Base-by-base conservation (phyloP, 2,888 invertebrate genomes). In the Brachypalpus laphriformis region DNA sequence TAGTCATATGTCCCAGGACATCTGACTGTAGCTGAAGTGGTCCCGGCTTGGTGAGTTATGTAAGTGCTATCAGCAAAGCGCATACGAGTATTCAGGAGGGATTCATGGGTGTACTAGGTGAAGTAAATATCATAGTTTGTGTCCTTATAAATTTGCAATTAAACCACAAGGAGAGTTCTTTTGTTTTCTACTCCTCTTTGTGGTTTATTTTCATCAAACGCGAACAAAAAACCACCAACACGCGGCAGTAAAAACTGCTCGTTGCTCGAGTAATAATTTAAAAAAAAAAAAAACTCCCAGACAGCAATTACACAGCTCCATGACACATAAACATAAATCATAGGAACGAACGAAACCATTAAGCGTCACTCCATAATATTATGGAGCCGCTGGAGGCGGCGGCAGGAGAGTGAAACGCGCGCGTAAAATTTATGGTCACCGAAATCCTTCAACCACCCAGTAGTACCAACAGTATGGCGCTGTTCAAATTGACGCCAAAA, bases 241-340 rank as follows among this genome's bases (percentile, higher is more conserved):
- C 63, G 70, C 22, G 45, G 68, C 65, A 77, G 56, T 77, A 82
- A 78, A 74, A 78, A 63, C 34, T 14, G 40, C 11, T 28, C 25
- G 57, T 14, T 45, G 63, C 74, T 70, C 40, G 49, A 70, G 68
- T 83, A 28, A 80, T 83, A 83, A 83, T 80, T 83, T 57, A 83
- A 83, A 74, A 63, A 74, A 70, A 61, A 4, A 34, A 34, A 34
- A 34, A 65, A 25, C 3, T 4, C 47, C 34, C 72, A 83, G 83
- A 74, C 83, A 83, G 63, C 83, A 83, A 83, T 83, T 83, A 68
- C 70, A 83, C 80, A 78, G 74, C 74, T 78, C 74, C 80, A 83
- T 75, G 83, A 75, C 70, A 83, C 83, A 80, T 70, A 80, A 63
- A 63, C 57, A 83, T 80, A 83, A 83, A 78, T 83, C 83, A 83